phyloP scores from a whole-genome alignment of 1,140 invertebrate genomes.

The Chironomus tepperi region DNA sequence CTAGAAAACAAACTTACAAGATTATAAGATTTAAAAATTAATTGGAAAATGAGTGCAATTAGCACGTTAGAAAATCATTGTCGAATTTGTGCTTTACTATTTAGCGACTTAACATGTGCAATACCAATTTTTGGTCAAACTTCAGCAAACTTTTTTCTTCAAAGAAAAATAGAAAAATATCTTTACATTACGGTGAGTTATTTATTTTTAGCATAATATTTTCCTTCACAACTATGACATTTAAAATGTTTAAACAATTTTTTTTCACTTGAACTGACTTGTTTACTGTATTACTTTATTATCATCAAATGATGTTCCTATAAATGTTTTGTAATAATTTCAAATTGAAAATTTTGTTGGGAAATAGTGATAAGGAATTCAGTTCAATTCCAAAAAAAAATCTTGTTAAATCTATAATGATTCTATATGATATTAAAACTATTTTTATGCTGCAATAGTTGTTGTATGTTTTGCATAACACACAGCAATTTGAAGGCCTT shows the following conservation, averaged over 20 bases:
- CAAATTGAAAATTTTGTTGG: background rate
- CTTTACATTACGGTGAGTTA: constrained; percentile 20
- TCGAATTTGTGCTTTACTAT: background rate
- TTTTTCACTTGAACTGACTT: background rate
- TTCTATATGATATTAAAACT: background rate
- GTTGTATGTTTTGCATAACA: constrained; percentile 9
- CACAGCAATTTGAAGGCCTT: constrained; percentile 12
- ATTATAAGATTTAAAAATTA: background rate
- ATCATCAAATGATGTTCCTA: background rate
- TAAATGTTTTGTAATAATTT: background rate
- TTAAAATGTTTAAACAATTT: no score
- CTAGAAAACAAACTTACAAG: background rate
- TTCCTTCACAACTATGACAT: background rate
- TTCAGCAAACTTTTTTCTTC: constrained; percentile 19
- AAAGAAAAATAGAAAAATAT: constrained; percentile 19
- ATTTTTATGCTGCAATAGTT: background rate
- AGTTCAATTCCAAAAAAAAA: no score
- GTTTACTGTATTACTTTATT: background rate
- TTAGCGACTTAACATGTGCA: background rate
- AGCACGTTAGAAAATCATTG: background rate
- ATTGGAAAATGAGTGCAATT: background rate
- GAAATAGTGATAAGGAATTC: background rate
- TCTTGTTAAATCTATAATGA: background rate
- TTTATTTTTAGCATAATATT: constrained; percentile 19
- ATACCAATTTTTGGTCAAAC: constrained; percentile 1